These are phyloP conservation scores for Drosophila lacicola DNA, from an alignment of 2,888 invertebrate genomes.

Conservation along the genomic window DNA sequence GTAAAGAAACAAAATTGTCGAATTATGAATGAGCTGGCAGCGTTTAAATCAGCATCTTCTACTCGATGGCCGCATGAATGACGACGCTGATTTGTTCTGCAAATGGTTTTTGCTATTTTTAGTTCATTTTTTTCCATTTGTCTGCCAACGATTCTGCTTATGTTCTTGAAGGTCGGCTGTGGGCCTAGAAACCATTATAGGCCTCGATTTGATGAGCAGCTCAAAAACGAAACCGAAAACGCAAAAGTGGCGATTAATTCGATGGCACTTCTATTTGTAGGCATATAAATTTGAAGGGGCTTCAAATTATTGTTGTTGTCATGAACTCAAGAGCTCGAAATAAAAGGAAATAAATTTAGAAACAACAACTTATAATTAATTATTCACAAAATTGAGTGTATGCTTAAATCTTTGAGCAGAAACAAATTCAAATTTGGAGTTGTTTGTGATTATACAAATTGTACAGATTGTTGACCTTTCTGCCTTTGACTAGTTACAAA, in stretches of 20 bases:
- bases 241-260: constrained; percentile 74
- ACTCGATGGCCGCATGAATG: constrained; percentile 55
- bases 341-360: constrained; percentile 34
- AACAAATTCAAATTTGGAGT: constrained; percentile 8
- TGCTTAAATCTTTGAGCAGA: constrained; percentile 34
- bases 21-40: constrained; percentile 71
- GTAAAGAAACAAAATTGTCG: constrained; percentile 26
- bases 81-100: constrained; percentile 60
- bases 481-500: background rate
- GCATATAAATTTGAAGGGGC: constrained; percentile 69
- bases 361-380: constrained; percentile 55
- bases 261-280: constrained; percentile 76
- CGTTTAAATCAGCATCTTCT: constrained; percentile 44
- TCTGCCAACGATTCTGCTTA: constrained; percentile 30
- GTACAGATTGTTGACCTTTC: background rate
- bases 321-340: constrained; percentile 36
- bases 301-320: constrained; percentile 17
- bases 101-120: constrained; percentile 43
- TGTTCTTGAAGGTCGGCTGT: constrained; percentile 61
- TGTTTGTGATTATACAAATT: constrained; percentile 21
- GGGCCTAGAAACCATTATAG: constrained; percentile 54
- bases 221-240: constrained; percentile 38
- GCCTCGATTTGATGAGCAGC: constrained; percentile 53
- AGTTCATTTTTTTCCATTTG: constrained; percentile 28
- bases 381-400: constrained; percentile 47